Conservation (phyloP, 2,888 invertebrate genomes). For the Punctoribates punctum region DNA sequence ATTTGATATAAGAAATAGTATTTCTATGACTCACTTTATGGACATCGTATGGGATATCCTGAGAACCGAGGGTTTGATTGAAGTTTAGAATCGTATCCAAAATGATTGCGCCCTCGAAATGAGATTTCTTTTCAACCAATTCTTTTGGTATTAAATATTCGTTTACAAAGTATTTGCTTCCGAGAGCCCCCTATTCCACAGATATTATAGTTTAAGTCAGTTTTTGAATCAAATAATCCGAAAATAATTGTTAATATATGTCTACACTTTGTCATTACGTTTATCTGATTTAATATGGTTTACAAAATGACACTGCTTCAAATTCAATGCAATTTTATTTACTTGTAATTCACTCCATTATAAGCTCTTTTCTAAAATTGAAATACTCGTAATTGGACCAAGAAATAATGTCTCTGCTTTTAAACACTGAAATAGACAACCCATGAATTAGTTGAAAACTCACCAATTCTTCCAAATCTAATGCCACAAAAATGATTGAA, state of each 20-base stretch:
- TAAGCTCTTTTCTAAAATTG: too few species aligned
- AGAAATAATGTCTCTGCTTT: too few species aligned
- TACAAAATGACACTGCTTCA: too few species aligned
- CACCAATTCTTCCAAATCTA: constrained; percentile 53
- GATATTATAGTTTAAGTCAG: background rate
- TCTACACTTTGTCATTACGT: too few species aligned
- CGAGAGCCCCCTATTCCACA: constrained; percentile 49
- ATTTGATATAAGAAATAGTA: background rate
- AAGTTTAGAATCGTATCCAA: constrained; percentile 53
- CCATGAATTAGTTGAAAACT: too few species aligned
- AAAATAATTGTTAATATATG: too few species aligned
- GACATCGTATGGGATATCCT: constrained; percentile 49
- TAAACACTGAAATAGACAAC: too few species aligned
- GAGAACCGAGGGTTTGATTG: constrained; percentile 50
- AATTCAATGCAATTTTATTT: too few species aligned
- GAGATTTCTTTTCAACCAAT: background rate
- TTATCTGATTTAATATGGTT: too few species aligned
- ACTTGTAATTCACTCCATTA: too few species aligned
- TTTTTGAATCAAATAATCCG: too few species aligned
- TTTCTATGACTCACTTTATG: constrained; percentile 45
- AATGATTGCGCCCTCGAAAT: constrained; percentile 48
- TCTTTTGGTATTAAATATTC: constrained; percentile 51
- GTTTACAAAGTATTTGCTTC: constrained; percentile 51
- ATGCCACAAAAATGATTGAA: constrained; percentile 53
- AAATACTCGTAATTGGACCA: too few species aligned